Evolutionary conservation across 1,140 invertebrate genomes (phyloP), one percentile per base, ranked within the genome.

Genomic region (Varroa destructor): DNA sequence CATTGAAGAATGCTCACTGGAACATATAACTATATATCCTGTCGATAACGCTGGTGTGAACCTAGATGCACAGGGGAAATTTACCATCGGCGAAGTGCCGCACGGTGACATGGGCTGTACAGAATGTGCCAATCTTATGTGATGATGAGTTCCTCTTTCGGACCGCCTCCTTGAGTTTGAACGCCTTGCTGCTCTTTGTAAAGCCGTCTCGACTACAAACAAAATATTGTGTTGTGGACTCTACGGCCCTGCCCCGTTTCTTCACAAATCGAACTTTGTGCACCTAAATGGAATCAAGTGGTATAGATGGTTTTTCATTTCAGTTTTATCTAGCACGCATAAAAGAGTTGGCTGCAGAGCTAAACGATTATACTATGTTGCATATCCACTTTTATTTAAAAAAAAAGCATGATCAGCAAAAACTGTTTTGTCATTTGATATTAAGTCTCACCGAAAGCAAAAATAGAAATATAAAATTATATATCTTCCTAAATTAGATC

Each of bases 191-290:
- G 14, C 40, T 67, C 46, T 67, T 67, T 2, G 46, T 46, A 37
- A 43, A 67, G 12, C 61, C 61, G 8, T 67, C 61, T 67, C 61
- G 40, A 67, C 61, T 67, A 8, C 61, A 67, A 37, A 67, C 61
- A 40, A 67, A 67, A 40, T 67, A 67, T 37, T 67, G 61, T 46
- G 61, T 67, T 5, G 61, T 46, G 1, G 61, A 67, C 8, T 67
- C 61, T 2, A 67, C 40, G 14, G 61, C 40, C 8, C 46, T 67
- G 40, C 61, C 61, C 36, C 61, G 40, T 8, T 67, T 67, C 61
- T 67, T 67, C 61, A 67, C 61, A 37, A 67, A 67, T 12, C 61
- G 61, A 67, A 67, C 61, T 40, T 67, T 67, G 61, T 67, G 61
- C n/a, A 67, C 61, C 61, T 67, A 46, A 3, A 42, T 56, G 55